Evolutionary conservation across 2,888 invertebrate genomes (phyloP).

Genomic region (Volucella inflata): DNA sequence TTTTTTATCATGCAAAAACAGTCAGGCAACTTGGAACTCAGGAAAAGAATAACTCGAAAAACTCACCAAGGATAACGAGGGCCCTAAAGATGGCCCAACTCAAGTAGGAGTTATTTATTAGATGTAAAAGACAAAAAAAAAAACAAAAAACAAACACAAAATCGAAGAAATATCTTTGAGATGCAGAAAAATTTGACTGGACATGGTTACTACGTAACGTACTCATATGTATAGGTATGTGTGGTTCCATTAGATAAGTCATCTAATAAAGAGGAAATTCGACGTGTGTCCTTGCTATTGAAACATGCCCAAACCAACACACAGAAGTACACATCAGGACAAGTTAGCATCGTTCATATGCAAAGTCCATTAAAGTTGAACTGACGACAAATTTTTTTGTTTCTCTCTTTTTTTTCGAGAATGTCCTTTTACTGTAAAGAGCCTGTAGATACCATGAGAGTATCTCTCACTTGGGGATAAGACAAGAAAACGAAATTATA

Average conservation of each 20-base stretch:
- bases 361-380: conserved; percentile 78
- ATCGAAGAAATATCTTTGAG: conserved; percentile 44
- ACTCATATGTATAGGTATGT: conserved; percentile 1
- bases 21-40: not conserved
- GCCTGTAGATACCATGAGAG: not conserved
- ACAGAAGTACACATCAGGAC: not conserved
- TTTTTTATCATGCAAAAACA: conserved; percentile 69
- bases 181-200: conserved; percentile 57
- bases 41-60: not conserved
- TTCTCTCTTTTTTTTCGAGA: conserved; percentile 8
- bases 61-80: conserved; percentile 54
- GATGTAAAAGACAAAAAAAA: conserved; percentile 60
- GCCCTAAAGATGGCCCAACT: conserved; percentile 52
- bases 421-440: conserved; percentile 29
- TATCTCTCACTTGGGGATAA: conserved; percentile 37
- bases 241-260: conserved; percentile 29
- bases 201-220: not conserved
- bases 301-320: conserved; percentile 37
- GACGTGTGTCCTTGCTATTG: conserved; percentile 60
- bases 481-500: conserved; percentile 78
- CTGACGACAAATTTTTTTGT: conserved; percentile 36
- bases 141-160: conserved; percentile 1
- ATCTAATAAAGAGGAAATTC: conserved; percentile 60
- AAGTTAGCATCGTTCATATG: conserved; percentile 63
- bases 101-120: conserved; percentile 66